A percentile compares a stretch with the other conserved stretches of the same genome.
These are phyloP conservation scores for Cephalopachus bancanus DNA, from an alignment of 2,797 vertebrate species.

Conservation along the genomic window DNA sequence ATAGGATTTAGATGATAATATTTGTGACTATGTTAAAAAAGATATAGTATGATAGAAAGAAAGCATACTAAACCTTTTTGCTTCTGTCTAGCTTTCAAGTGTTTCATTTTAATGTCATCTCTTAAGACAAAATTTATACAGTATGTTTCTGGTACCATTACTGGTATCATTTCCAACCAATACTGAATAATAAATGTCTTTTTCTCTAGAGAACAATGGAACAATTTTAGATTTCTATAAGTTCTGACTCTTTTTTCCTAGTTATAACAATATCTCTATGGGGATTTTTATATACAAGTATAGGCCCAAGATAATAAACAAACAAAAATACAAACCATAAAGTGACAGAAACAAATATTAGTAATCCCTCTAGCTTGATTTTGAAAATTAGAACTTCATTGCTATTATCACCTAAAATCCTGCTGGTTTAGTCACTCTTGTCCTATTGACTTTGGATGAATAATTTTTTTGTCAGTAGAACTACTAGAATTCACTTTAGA, in stretches of 20 bases:
- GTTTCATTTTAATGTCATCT: background rate
- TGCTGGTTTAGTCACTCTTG: slow-evolving; percentile 79
- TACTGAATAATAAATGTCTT: background rate
- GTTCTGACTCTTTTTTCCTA: background rate
- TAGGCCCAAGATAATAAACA: background rate
- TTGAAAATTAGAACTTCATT: slow-evolving; percentile 69
- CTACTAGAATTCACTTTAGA: slow-evolving; percentile 84
- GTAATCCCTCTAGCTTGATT: slow-evolving; percentile 59
- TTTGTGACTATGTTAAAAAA: background rate
- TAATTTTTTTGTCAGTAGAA: slow-evolving; percentile 82
- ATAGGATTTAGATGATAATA: background rate
- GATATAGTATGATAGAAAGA: background rate
- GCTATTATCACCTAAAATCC: slow-evolving; percentile 67
- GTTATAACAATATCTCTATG: background rate
- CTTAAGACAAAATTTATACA: background rate
- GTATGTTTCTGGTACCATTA: background rate
- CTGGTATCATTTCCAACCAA: background rate
- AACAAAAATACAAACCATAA: slow-evolving; percentile 41
- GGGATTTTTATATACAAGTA: background rate
- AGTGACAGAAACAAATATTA: slow-evolving; percentile 44
- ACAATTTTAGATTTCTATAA: background rate
- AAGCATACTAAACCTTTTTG: background rate
- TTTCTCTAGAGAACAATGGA: slow-evolving; percentile 29
- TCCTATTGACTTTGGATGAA: slow-evolving; percentile 84
- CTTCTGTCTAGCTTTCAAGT: slow-evolving; percentile 7